These are phyloP conservation scores for Phthorimaea operculella DNA, from an alignment of 1,140 invertebrate species.

Conservation along the genomic window DNA sequence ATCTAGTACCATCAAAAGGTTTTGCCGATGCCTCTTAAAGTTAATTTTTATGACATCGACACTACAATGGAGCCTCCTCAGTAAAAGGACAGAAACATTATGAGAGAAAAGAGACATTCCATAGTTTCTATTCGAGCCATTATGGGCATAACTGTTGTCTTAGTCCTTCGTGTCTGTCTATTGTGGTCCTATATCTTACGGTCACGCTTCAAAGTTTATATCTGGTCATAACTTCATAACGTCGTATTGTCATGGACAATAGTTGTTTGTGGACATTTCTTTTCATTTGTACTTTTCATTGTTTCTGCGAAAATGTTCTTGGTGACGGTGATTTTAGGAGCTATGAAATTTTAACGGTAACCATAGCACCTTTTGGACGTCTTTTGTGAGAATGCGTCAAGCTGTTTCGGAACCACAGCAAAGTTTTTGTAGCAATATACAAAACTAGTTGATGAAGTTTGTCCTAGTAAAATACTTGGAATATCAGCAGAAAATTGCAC, in stretches of 20 bases:
- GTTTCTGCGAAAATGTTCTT: slow-evolving; percentile 19
- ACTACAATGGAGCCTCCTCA: slow-evolving; percentile 31
- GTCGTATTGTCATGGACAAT: slow-evolving; percentile 35
- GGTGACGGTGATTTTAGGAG: background rate
- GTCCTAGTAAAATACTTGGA: slow-evolving; percentile 14
- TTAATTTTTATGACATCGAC: slow-evolving; percentile 59
- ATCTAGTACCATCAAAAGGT: slow-evolving; percentile 52
- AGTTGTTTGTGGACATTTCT: slow-evolving; percentile 42
- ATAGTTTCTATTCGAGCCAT: slow-evolving; percentile 36
- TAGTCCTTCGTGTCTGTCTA: slow-evolving; percentile 30
- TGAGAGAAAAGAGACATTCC: slow-evolving; percentile 45
- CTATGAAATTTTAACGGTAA: too few species aligned
- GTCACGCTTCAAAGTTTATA: slow-evolving; percentile 22
- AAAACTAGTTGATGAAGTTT: too few species aligned
- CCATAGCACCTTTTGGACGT: too few species aligned
- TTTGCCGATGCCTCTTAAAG: slow-evolving; percentile 48
- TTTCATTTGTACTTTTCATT: slow-evolving; percentile 22
- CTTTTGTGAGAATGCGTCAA: slow-evolving; percentile 13
- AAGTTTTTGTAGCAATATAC: slow-evolving; percentile 3
- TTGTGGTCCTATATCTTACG: slow-evolving; percentile 31
- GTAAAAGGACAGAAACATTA: slow-evolving; percentile 25
- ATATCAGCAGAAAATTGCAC: slow-evolving; percentile 22
- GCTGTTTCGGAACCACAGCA: slow-evolving; percentile 44
- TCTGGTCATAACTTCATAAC: slow-evolving; percentile 36
- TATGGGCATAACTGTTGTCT: slow-evolving; percentile 51